Percentiles rank a stretch among this genome's conserved stretches.
phyloP scores from a whole-genome alignment of 2,888 invertebrate genomes.

The Chironomus riparius region DNA sequence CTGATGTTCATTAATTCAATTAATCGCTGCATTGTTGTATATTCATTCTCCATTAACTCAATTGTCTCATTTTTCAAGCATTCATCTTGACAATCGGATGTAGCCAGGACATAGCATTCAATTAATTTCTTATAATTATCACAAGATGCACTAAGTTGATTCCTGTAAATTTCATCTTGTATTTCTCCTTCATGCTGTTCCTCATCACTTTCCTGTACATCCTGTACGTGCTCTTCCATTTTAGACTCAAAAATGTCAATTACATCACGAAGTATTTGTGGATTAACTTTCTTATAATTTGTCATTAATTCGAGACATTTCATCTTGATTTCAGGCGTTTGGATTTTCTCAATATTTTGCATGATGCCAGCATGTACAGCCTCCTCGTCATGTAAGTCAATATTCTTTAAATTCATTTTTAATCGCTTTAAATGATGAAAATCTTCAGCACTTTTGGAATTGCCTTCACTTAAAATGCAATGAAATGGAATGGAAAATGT shows the following conservation, averaged over 20 bases:
- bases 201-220: slow-evolving; percentile 33
- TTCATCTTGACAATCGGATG: neutral
- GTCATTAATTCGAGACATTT: slow-evolving; percentile 64
- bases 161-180: slow-evolving; percentile 33
- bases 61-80: neutral
- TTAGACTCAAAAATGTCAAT: slow-evolving; percentile 43
- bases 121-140: slow-evolving; percentile 34
- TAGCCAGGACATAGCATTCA: slow-evolving; percentile 2
- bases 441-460: slow-evolving; percentile 78
- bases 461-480: slow-evolving; percentile 77
- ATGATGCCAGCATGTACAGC: slow-evolving; percentile 45
- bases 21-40: slow-evolving; percentile 38
- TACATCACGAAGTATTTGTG: slow-evolving; percentile 50
- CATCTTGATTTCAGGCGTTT: slow-evolving; percentile 60
- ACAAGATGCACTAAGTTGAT: slow-evolving; percentile 31
- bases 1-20: slow-evolving; percentile 33
- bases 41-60: slow-evolving; percentile 34
- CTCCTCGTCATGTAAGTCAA: slow-evolving; percentile 45
- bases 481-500: slow-evolving; percentile 85
- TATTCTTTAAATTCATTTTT: slow-evolving; percentile 55
- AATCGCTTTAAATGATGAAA: slow-evolving; percentile 74
- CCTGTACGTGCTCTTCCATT: slow-evolving; percentile 32
- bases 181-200: slow-evolving; percentile 26
- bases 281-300: slow-evolving; percentile 53
- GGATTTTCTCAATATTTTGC: slow-evolving; percentile 52